phyloP scores from a whole-genome alignment of 2,113 vertebrate species.

The Cromileptes altivelis region DNA sequence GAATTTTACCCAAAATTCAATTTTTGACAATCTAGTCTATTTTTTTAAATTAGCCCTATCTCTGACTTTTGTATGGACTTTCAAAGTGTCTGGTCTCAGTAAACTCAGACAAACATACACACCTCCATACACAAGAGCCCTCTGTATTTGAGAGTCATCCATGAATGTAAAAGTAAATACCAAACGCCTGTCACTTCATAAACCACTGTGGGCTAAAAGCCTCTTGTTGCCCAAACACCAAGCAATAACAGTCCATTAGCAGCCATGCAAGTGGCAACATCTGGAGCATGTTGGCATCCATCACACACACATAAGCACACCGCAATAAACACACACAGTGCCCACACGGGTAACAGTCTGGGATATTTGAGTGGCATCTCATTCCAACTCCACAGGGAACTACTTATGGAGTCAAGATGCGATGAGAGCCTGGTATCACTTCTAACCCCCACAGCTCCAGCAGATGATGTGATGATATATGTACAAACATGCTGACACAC shows the following conservation, averaged over 20 bases:
- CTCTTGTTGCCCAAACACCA: constrained; percentile 4
- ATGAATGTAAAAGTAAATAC: neutral
- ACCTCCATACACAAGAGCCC: neutral
- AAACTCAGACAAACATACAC: neutral
- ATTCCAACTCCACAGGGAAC: constrained; percentile 39
- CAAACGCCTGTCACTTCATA: constrained; percentile 10
- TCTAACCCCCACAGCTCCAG: constrained; percentile 25
- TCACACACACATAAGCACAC: constrained; percentile 11
- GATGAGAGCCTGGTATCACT: constrained; percentile 35
- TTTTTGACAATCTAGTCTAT: too few species aligned
- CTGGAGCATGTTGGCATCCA: constrained; percentile 29
- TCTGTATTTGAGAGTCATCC: neutral
- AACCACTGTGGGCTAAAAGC: constrained; percentile 1
- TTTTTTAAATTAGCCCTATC: neutral
- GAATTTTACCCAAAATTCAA: too few species aligned
- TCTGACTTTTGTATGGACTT: neutral
- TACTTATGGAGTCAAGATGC: constrained; percentile 49
- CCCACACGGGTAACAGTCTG: constrained; percentile 14
- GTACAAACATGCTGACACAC: constrained; percentile 60
- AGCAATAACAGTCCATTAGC: constrained; percentile 24
- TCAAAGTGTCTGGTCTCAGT: neutral
- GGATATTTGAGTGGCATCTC: constrained; percentile 42
- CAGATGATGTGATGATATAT: constrained; percentile 50
- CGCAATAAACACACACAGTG: neutral
- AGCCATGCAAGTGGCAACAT: constrained; percentile 41